phyloP scores from a whole-genome alignment of 2,797 vertebrate species.

The Propithecus deckenii region DNA sequence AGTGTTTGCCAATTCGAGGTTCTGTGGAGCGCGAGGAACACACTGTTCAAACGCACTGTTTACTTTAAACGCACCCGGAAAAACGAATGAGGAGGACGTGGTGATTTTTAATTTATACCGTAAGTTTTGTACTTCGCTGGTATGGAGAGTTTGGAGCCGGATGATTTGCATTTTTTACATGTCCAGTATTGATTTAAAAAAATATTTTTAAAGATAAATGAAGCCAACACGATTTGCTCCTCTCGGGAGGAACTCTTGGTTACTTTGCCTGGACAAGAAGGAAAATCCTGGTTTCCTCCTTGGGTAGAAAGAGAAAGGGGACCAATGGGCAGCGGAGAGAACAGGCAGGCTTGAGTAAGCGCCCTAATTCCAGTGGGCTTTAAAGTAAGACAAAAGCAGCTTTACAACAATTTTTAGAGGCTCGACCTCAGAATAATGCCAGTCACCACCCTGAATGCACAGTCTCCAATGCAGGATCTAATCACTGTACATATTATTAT shows the following conservation, averaged over 20 bases:
- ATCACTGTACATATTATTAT: slow-evolving; percentile 85
- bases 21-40: slow-evolving; percentile 50
- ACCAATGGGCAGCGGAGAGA: background rate
- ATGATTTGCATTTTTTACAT: slow-evolving; percentile 71
- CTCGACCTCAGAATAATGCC: slow-evolving; percentile 71
- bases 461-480: slow-evolving; percentile 79
- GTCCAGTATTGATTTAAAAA: slow-evolving; percentile 64
- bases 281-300: slow-evolving; percentile 11
- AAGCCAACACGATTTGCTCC: slow-evolving; percentile 53
- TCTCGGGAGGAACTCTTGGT: slow-evolving; percentile 43
- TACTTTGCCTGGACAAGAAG: slow-evolving; percentile 46
- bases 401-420: slow-evolving; percentile 73
- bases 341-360: background rate
- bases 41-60: slow-evolving; percentile 59
- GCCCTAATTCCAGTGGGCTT: slow-evolving; percentile 40
- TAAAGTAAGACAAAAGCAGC: slow-evolving; percentile 76
- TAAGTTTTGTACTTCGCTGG: slow-evolving; percentile 79
- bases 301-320: background rate
- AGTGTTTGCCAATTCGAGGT: slow-evolving; percentile 66
- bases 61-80: slow-evolving; percentile 55
- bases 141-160: slow-evolving; percentile 67
- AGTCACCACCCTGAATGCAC: slow-evolving; percentile 76
- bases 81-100: slow-evolving; percentile 52
- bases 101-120: slow-evolving; percentile 78
- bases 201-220: background rate